Percentiles rank a stretch among this genome's conserved stretches.
Conservation (phyloP, 2,888 invertebrate species). For the Ophion obscuratus region DNA sequence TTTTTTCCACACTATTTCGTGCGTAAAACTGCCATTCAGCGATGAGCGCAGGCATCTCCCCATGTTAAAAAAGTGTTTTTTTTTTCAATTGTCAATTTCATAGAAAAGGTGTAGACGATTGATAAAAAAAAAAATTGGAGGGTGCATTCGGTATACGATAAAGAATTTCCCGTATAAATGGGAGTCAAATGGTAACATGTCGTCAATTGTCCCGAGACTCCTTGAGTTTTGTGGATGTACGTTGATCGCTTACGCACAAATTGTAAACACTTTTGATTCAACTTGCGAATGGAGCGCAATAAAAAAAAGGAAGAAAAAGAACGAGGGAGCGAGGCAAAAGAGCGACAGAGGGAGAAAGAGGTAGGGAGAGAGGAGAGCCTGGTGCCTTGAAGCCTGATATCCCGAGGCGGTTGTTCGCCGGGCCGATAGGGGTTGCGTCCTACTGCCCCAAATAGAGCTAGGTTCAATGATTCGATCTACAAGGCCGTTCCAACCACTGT, state of each 20-base stretch:
- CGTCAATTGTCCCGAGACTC: no score
- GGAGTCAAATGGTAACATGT: no score
- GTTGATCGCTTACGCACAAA: conserved; percentile 7
- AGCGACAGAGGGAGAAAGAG: conserved; percentile 23
- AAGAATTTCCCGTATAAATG: no score
- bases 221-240: neutral
- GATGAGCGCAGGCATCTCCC: no score
- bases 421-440: conserved; percentile 70
- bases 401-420: conserved; percentile 66
- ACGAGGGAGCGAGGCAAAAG: neutral
- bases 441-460: conserved; percentile 71
- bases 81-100: no score
- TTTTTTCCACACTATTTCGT: no score
- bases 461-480: conserved; percentile 71
- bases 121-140: no score
- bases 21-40: no score
- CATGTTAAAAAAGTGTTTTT: no score
- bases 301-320: neutral
- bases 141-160: no score
- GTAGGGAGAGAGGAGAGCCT: conserved; percentile 28
- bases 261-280: conserved; percentile 15
- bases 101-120: no score
- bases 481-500: conserved; percentile 62
- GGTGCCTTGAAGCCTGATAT: conserved; percentile 51
- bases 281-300: conserved; percentile 20